Conservation (phyloP, 2,888 invertebrate species). For the Hemistola chrysoprasaria region DNA sequence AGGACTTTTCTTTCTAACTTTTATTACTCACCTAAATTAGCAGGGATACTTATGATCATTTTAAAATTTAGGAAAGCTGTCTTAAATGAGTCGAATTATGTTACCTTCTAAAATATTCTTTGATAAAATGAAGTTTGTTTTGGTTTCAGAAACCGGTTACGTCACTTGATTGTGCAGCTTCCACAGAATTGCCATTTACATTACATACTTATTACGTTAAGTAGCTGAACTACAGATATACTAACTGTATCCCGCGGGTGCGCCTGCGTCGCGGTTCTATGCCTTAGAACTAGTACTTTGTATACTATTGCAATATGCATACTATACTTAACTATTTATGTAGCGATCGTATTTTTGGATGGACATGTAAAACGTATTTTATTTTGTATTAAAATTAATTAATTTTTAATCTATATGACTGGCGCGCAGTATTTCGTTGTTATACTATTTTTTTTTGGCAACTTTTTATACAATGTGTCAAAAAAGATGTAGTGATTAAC, state of each 20-base stretch:
- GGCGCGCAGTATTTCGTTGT: conserved; percentile 65
- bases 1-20: too few relatives aligned
- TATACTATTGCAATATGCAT: conserved; percentile 61
- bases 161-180: conserved; percentile 63
- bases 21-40: too few relatives aligned
- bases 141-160: conserved; percentile 52
- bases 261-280: conserved; percentile 30
- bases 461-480: conserved; percentile 33
- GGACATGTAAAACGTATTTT: conserved; percentile 60
- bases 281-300: conserved; percentile 67
- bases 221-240: conserved; percentile 35
- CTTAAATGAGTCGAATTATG: too few relatives aligned
- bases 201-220: conserved; percentile 50
- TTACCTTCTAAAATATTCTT: too few relatives aligned
- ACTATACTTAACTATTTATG: conserved; percentile 48
- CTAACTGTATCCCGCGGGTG: conserved; percentile 20
- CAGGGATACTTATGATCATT: too few relatives aligned
- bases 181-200: conserved; percentile 75
- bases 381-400: conserved; percentile 48
- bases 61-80: too few relatives aligned
- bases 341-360: conserved; percentile 68
- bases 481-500: too few relatives aligned
- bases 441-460: conserved; percentile 26
- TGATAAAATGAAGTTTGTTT: conserved; percentile 21
- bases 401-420: conserved; percentile 51